A percentile compares a stretch with the other conserved stretches of the same genome.
Evolutionary conservation across 2,113 vertebrate species (phyloP).

Genomic region (Hassar affinis): DNA sequence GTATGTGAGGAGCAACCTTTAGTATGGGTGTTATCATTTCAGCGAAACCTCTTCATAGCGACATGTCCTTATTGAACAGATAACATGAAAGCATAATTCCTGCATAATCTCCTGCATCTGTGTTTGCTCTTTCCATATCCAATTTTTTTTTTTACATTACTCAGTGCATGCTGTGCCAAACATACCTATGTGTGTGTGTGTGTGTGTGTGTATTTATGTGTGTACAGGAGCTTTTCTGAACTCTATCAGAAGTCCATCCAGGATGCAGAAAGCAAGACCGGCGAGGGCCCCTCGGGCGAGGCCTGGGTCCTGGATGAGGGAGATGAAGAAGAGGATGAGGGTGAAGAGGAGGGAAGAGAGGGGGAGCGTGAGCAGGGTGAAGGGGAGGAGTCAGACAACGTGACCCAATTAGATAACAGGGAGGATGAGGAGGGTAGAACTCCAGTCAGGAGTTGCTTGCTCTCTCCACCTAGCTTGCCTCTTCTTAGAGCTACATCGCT

Average conservation of each 20-base stretch:
- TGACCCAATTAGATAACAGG: constrained; percentile 28
- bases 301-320: constrained; percentile 75
- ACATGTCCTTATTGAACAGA: neutral
- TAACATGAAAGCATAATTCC: neutral
- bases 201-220: constrained; percentile 17
- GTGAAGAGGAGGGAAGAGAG: constrained; percentile 48
- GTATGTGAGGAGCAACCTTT: neutral
- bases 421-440: constrained; percentile 36
- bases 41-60: neutral
- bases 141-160: neutral
- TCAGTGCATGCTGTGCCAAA: neutral
- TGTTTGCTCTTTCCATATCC: neutral
- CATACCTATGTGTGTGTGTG: neutral
- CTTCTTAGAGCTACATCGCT: constrained; percentile 75
- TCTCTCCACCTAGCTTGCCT: constrained; percentile 64
- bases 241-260: constrained; percentile 85
- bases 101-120: neutral
- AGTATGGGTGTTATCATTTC: neutral
- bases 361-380: constrained; percentile 31
- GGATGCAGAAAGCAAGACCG: constrained; percentile 78
- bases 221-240: constrained; percentile 84
- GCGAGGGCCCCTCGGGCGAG: constrained; percentile 68
- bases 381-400: constrained; percentile 28
- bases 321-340: constrained; percentile 61
- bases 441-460: constrained; percentile 52